Evolutionary conservation across 2,888 invertebrate species (phyloP), one percentile per base, ranked within the genome.

Genomic region (Nesidiocoris tenuis): DNA sequence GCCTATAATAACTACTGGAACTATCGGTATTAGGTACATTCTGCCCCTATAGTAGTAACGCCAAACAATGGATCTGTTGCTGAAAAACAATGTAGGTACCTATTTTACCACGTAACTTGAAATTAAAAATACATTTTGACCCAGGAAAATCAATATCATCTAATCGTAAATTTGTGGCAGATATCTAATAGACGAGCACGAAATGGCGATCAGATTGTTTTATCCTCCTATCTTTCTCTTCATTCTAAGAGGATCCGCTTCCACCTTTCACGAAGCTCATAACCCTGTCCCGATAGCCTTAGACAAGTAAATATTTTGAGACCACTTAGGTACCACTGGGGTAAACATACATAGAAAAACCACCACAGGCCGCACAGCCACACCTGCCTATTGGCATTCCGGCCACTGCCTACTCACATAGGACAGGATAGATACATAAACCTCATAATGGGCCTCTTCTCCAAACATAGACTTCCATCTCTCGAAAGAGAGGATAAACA

Each of bases 351-450:
- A 74, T 65, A 65, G 3, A 64, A 54, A 56, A 19, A 17, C 39
- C 39, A 39, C 39, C 59, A 56, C 18, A 66, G 74, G 65, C 23
- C 56, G 61, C 63, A 55, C 65, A 74, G 61, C 72, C 74, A 74
- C 74, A 74, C 74, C 74, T 74, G 74, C 74, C 74, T 61, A 56
- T 74, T 57, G 64, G 65, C 74, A 74, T 74, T 74, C 74, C 74
- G 64, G 56, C 57, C 74, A 74, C 74, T 64, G 39, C 74, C 74
- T 55, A 59, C 39, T 65, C 74, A 72, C 39, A 39, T 39, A 39
- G 39, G 39, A 39, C 39, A 39, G 39, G 61, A 63, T 72, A 54
- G 72, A 61, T 61, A 72, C 72, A 72, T 72, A 63, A 25, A 22
- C 72, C 63, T 63, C 72, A 72, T 72, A 72, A 72, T 72, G 72